Conservation (phyloP, 2,113 vertebrate genomes). For the Craseonycteris thonglongyai region DNA sequence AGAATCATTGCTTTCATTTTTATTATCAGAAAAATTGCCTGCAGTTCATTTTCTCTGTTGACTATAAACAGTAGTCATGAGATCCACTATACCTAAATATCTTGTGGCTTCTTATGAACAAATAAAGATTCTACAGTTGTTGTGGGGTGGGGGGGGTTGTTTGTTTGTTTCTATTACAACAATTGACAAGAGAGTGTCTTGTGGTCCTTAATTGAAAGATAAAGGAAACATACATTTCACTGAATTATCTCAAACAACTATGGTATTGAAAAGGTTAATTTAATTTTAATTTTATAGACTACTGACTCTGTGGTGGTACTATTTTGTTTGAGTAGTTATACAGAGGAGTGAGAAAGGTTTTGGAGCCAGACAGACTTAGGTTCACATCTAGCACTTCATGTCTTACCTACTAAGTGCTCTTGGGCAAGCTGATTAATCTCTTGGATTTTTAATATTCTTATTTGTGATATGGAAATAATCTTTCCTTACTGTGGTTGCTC, state of each 20-base stretch:
- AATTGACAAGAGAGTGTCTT: not conserved
- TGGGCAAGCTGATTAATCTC: not conserved
- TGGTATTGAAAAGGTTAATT: not conserved
- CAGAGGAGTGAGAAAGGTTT: not conserved
- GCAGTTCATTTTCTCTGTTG: not conserved
- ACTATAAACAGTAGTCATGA: not conserved
- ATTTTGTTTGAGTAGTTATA: not conserved
- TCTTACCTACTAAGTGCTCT: not conserved
- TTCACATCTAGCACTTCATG: not conserved
- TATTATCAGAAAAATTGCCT: not conserved
- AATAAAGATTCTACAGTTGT: not conserved
- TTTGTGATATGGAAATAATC: not conserved
- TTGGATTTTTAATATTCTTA: not conserved
- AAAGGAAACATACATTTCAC: not conserved
- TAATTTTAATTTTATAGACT: not conserved
- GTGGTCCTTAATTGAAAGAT: not conserved
- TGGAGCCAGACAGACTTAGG: not conserved
- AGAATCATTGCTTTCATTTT: not conserved
- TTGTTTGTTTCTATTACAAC: not conserved
- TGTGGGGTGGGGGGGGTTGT: too few species aligned
- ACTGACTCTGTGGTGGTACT: not conserved
- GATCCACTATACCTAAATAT: not conserved
- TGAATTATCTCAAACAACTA: not conserved
- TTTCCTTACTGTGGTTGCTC: not conserved
- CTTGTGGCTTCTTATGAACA: not conserved